These are phyloP conservation scores for Rhogogaster chlorosoma DNA, from an alignment of 2,888 invertebrate species.

Conservation along the genomic window DNA sequence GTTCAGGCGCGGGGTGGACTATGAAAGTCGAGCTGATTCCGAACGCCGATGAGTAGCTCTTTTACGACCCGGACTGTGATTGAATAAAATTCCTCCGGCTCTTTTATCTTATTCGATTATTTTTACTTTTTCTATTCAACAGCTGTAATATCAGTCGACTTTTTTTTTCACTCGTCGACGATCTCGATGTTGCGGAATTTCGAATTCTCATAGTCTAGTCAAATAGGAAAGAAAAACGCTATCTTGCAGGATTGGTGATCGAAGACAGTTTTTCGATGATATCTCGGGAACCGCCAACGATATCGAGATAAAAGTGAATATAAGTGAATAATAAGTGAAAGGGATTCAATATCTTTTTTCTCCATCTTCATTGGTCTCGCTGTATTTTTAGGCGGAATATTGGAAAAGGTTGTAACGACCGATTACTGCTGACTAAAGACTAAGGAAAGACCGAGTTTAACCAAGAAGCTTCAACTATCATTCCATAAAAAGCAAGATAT, in stretches of 20 bases:
- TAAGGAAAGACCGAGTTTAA: no score
- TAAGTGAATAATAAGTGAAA: background rate
- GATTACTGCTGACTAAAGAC: no score
- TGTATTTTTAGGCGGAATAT: background rate
- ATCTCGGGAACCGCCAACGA: no score
- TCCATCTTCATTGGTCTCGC: background rate
- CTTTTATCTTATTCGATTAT: background rate
- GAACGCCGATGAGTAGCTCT: constrained; percentile 14
- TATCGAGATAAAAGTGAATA: background rate
- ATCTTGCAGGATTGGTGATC: background rate
- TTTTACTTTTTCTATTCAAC: background rate
- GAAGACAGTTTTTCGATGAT: background rate
- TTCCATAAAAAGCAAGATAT: no score
- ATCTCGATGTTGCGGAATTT: background rate
- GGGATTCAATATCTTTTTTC: background rate
- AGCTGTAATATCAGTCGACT: background rate
- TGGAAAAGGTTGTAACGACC: no score
- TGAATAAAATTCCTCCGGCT: constrained; percentile 15
- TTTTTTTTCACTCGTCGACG: background rate
- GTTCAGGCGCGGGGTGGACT: background rate
- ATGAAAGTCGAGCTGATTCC: background rate
- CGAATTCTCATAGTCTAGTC: background rate
- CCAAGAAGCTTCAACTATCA: no score
- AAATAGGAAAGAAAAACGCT: background rate
- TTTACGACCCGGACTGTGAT: constrained; percentile 18